Conservation (phyloP, 2,113 vertebrate genomes). For the Progne subis region DNA sequence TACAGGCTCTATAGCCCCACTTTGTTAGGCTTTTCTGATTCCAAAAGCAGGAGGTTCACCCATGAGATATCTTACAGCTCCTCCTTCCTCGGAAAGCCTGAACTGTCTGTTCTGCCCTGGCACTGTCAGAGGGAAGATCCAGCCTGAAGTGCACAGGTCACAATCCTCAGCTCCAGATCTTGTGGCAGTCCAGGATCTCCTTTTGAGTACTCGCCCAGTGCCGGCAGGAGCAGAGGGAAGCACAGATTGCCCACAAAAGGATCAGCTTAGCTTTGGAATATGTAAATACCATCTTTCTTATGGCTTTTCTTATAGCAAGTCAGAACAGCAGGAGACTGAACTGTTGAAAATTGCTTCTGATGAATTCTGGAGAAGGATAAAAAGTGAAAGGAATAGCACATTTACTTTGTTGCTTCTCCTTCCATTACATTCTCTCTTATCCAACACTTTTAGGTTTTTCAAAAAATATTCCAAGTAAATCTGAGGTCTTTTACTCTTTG, state of each 20-base stretch:
- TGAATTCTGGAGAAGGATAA: neutral
- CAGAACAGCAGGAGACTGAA: neutral
- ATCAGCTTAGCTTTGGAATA: neutral
- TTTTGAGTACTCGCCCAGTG: neutral
- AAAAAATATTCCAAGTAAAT: neutral
- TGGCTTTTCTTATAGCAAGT: neutral
- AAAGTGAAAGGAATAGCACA: neutral
- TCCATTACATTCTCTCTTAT: neutral
- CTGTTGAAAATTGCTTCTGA: neutral
- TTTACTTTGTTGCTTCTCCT: neutral
- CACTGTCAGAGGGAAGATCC: neutral
- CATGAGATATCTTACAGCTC: neutral
- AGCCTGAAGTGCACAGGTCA: neutral
- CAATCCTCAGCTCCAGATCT: neutral
- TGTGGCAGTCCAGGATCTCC: neutral
- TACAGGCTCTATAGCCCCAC: accelerated
- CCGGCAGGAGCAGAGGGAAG: neutral
- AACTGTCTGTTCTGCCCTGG: neutral
- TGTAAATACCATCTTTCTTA: neutral
- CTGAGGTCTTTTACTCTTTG: neutral
- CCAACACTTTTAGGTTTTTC: neutral
- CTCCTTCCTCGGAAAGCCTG: neutral
- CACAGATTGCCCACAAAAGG: neutral
- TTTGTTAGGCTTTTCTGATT: neutral
- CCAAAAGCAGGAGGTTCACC: neutral